phyloP scores from a whole-genome alignment of 2,113 vertebrate species.

The Alosa alosa region DNA sequence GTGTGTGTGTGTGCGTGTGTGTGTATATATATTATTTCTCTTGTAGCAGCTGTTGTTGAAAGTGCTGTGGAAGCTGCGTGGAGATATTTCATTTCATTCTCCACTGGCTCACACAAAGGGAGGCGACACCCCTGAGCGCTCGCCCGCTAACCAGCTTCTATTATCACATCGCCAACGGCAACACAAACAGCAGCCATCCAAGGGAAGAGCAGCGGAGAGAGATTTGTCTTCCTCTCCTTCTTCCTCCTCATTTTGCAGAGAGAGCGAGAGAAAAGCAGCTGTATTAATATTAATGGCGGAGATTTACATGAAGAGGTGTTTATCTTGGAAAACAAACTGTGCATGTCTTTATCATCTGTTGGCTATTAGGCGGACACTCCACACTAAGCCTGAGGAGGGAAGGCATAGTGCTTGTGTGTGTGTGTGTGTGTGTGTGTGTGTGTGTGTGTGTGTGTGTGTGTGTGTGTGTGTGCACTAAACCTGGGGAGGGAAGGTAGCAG shows the following conservation, averaged over 20 bases:
- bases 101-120: too few relatives aligned
- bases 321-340: conserved; percentile 1
- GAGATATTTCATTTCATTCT: too few relatives aligned
- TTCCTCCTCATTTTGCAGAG: not conserved
- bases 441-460: too few relatives aligned
- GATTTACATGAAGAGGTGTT: not conserved
- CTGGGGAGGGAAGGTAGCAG: not conserved
- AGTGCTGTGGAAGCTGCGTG: too few relatives aligned
- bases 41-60: too few relatives aligned
- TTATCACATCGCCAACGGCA: not conserved
- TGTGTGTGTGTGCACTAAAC: not conserved
- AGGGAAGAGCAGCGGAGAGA: not conserved
- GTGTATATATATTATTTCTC: not conserved
- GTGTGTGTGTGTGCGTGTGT: not conserved
- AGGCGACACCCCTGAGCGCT: too few relatives aligned
- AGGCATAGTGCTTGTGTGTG: too few relatives aligned
- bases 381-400: not conserved
- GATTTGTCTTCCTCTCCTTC: not conserved
- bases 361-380: not conserved
- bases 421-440: too few relatives aligned
- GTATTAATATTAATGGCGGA: not conserved
- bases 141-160: not conserved
- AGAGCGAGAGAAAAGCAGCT: not conserved
- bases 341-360: not conserved
- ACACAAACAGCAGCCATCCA: not conserved